Evolutionary conservation across 2,113 vertebrate genomes (phyloP), one percentile per base, ranked within the genome.

Genomic region (Callopanchax toddi): DNA sequence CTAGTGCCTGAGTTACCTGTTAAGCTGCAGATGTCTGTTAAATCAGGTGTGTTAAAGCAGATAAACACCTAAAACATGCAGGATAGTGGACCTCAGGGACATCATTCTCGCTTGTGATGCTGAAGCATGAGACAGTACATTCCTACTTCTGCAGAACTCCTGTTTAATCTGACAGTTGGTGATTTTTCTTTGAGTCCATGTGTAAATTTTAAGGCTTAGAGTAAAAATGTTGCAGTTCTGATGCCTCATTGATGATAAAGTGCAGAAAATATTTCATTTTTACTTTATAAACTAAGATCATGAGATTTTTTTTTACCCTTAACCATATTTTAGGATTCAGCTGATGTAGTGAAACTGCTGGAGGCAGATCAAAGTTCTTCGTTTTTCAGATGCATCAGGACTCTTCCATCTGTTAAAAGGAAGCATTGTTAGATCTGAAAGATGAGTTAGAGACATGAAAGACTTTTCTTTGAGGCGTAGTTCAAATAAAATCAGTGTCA

Each of bases 261-360:
- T 1, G 0, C 46, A 2, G 5, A 36, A 44, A 44, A 18, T 25
- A 15, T 23, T 32, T 20, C 39, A 1, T 29, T 40, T 17, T 21
- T 22, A 40, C 25, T 21, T 18, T 15, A 29, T 40, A 40, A 40
- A 40, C 39, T 40, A 40, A 40, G 29, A 32, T 32, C 3, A 6
- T 40, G 39, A 40, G 39, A 13, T 40, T 40, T 40, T 29, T 40
- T 29, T 32, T 32, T 5, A 3, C 6, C 29, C 29, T 32, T 32
- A 32, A 32, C 4, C 10, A 9, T 6, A 64, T 67, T n/a, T 82
- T 60, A 60, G 73, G 59, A 32, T 43, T 46, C 29, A 12, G 57
- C 51, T 50, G 68, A 43, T 2, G 61, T 39, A 6, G 5, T 29
- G 56, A 62, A 84, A 85, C 79, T 79, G 66, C 67, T 86, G 81